Evolutionary conservation across 2,888 invertebrate species (phyloP).

Genomic region (Chorisops tibialis): DNA sequence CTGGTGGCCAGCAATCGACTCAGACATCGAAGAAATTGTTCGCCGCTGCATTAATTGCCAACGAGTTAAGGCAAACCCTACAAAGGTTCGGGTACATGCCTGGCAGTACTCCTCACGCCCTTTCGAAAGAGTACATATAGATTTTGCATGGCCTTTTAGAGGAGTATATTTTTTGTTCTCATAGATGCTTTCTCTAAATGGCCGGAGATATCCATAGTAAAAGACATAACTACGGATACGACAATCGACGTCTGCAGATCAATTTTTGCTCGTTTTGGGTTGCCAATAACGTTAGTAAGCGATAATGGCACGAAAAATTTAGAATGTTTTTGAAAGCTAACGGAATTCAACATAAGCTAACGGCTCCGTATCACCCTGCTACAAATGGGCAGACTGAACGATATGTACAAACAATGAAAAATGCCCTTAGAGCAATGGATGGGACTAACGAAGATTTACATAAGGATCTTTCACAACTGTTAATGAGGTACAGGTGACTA

Average conservation of each 20-base stretch:
- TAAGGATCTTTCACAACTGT: too few species aligned
- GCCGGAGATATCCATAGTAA: slow-evolving; percentile 32
- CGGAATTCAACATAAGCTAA: background rate
- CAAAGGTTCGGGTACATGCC: background rate
- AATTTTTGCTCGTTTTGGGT: slow-evolving; percentile 34
- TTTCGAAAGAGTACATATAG: slow-evolving; percentile 33
- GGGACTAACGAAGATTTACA: too few species aligned
- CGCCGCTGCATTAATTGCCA: slow-evolving; percentile 29
- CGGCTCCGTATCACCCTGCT: background rate
- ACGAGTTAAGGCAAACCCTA: background rate
- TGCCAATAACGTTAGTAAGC: slow-evolving; percentile 31
- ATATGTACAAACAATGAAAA: background rate
- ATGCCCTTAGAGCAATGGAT: too few species aligned
- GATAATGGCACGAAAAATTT: slow-evolving; percentile 30
- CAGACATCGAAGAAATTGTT: slow-evolving; percentile 36
- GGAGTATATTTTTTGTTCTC: slow-evolving; percentile 23
- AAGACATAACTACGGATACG: slow-evolving; percentile 7
- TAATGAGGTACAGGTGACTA: too few species aligned
- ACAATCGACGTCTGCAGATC: slow-evolving; percentile 31
- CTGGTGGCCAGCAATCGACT: slow-evolving; percentile 37
- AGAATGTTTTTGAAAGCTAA: background rate
- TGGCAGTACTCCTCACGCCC: slow-evolving; percentile 30
- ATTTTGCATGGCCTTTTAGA: slow-evolving; percentile 19
- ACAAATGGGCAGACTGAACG: background rate
- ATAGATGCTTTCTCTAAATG: slow-evolving; percentile 35